Evolutionary conservation across 2,888 invertebrate genomes (phyloP), one percentile per base, ranked within the genome.

Genomic region (Drosophila lacicola): DNA sequence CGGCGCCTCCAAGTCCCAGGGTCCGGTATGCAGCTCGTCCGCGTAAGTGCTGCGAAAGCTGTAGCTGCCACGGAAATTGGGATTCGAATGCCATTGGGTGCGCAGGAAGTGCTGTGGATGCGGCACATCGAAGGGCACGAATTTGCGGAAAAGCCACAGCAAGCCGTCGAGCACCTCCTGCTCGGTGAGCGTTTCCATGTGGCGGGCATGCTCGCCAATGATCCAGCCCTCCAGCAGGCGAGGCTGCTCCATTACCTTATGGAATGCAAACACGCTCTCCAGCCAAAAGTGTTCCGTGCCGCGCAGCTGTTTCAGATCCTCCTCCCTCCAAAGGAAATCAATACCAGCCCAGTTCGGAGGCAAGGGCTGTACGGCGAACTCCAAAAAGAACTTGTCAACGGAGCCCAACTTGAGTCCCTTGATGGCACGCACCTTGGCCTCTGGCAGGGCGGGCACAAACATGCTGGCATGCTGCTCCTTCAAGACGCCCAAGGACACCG

Each of bases 191-290:
- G 89, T 90, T 90, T 96, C 96, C 90, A 95, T 94, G 58, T 93
- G 89, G 66, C 93, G 92, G 0, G 95, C 95, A 74, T 94, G 93
- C 39, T 93, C 91, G 0, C 96, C 96, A 21, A 93, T 93, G 9
- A 95, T 92, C 96, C 96, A 96, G 0, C 94, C 95, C 74, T 95
- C 93, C 36, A 96, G 90, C 13, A 95, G 91, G 39, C 93, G 93
- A 0, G 95, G 94, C 80, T 95, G 94, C 75, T 93, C 92, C 64
- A 94, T 93, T 11, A 95, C 93, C 13, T 93, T 93, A 86, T 95
- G 95, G 89, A 96, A 95, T 44, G 94, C 94, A 82, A 94, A 94
- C n/a, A 96, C 92, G 74, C 94, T 94, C 82, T 93, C 93, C 47
- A 95, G 90, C 96, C 96, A 96, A 41, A 92, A 92, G 44, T 88